These are phyloP conservation scores for Propithecus deckenii DNA, from an alignment of 2,797 vertebrate species.

Conservation along the genomic window DNA sequence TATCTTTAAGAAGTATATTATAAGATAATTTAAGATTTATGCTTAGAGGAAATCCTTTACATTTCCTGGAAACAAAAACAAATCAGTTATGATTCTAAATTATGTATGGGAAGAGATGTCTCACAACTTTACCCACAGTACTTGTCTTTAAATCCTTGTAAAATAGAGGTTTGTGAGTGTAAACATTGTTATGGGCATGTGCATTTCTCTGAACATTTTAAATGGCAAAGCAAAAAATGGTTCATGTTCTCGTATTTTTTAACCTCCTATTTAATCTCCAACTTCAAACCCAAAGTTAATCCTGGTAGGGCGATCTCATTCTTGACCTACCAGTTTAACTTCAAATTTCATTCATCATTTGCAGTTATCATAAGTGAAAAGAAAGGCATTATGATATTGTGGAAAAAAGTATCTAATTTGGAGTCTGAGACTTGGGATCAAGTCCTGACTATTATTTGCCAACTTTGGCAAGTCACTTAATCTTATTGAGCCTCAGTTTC, in stretches of 20 bases:
- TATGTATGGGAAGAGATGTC: background rate
- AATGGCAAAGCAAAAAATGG: background rate
- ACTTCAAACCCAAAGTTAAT: background rate
- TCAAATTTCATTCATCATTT: background rate
- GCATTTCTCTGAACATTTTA: constrained; percentile 20
- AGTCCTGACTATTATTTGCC: background rate
- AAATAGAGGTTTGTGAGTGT: background rate
- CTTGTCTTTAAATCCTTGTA: background rate
- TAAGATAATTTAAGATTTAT: constrained; percentile 71
- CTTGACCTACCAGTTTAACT: background rate
- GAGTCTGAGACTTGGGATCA: background rate
- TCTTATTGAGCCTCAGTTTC: constrained; percentile 27
- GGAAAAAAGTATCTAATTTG: background rate
- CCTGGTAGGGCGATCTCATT: background rate
- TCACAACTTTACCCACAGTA: background rate
- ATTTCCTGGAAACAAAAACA: constrained; percentile 69
- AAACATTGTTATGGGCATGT: background rate
- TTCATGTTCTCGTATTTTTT: background rate
- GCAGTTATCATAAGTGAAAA: constrained; percentile 14
- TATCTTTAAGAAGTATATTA: constrained; percentile 47
- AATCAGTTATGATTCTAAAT: constrained; percentile 44
- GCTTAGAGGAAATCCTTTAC: constrained; percentile 68
- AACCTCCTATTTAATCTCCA: constrained; percentile 13
- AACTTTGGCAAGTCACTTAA: constrained; percentile 38
- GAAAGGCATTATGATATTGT: background rate